phyloP scores from a whole-genome alignment of 37 sponge, comb jelly and placozoan species.

The Halisarca cf. caerulea region DNA sequence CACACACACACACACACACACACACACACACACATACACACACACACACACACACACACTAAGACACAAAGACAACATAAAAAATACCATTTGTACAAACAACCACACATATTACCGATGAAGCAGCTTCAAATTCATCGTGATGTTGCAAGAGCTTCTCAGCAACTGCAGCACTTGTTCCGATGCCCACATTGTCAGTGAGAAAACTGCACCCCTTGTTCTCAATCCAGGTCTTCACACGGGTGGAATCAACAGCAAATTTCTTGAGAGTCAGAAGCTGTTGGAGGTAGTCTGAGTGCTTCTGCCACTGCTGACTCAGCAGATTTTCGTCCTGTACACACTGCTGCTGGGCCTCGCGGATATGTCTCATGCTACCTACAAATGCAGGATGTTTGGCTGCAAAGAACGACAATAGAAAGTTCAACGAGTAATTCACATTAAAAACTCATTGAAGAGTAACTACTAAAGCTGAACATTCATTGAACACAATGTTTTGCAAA shows the following conservation, averaged over 20 bases:
- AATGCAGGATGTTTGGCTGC: slow-evolving; percentile 34
- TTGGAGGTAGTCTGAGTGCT: slow-evolving; percentile 14
- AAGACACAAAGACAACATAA: background rate
- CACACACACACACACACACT: slow-evolving; percentile 14
- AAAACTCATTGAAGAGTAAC: too few relatives aligned
- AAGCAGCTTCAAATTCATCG: slow-evolving; percentile 45
- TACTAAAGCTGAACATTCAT: too few relatives aligned
- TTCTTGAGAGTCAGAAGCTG: slow-evolving; percentile 39
- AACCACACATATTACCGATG: slow-evolving; percentile 31
- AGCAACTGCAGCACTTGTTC: background rate
- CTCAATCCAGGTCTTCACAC: slow-evolving; percentile 59
- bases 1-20: too few relatives aligned
- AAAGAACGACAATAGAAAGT: background rate
- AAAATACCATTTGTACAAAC: background rate
- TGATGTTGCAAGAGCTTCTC: slow-evolving; percentile 41
- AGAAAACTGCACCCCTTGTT: slow-evolving; percentile 48
- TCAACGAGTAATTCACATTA: too few relatives aligned
- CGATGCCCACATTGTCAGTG: slow-evolving; percentile 34
- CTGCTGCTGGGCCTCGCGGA: slow-evolving; percentile 63
- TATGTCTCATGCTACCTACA: slow-evolving; percentile 34
- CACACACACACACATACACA: slow-evolving; percentile 26
- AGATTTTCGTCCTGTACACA: slow-evolving; percentile 38
- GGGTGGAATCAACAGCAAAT: slow-evolving; percentile 47
- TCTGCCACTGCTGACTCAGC: slow-evolving; percentile 35
- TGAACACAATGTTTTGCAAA: too few relatives aligned